Conservation (phyloP, 2,888 invertebrate genomes). For the Sesia apiformis region DNA sequence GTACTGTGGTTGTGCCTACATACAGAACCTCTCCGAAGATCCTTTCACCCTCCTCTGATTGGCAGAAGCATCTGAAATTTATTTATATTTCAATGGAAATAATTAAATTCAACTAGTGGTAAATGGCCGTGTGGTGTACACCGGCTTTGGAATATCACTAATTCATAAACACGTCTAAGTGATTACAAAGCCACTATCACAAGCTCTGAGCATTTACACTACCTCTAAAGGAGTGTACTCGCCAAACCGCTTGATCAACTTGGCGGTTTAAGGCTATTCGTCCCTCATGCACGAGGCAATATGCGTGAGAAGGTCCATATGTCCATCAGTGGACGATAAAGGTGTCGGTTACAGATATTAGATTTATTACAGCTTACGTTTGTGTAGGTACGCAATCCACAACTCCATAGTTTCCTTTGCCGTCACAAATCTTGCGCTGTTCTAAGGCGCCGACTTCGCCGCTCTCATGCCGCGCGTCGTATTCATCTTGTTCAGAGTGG, state of each 20-base stretch:
- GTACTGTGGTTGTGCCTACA: slow-evolving; percentile 39
- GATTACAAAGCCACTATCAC: no score
- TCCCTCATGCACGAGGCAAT: no score
- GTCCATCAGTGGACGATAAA: background rate
- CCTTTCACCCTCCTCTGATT: slow-evolving; percentile 74
- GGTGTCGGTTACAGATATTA: background rate
- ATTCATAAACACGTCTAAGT: no score
- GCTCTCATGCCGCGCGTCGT: slow-evolving; percentile 50
- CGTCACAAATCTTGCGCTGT: slow-evolving; percentile 76
- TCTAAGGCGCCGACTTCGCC: slow-evolving; percentile 73
- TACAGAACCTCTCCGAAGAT: slow-evolving; percentile 79
- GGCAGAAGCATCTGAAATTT: slow-evolving; percentile 77
- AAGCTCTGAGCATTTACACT: no score
- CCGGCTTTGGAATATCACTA: no score
- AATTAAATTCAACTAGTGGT: no score
- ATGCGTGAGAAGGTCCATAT: background rate
- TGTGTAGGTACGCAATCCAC: slow-evolving; percentile 79
- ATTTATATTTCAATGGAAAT: no score
- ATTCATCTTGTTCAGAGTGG: slow-evolving; percentile 55
- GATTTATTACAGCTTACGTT: slow-evolving; percentile 61
- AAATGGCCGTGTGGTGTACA: no score
- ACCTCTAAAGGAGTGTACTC: no score
- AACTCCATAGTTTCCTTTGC: slow-evolving; percentile 73
- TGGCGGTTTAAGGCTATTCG: no score
- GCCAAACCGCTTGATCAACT: no score